These are phyloP conservation scores for Galbula dea DNA, from an alignment of 2,113 vertebrate genomes.

Conservation along the genomic window DNA sequence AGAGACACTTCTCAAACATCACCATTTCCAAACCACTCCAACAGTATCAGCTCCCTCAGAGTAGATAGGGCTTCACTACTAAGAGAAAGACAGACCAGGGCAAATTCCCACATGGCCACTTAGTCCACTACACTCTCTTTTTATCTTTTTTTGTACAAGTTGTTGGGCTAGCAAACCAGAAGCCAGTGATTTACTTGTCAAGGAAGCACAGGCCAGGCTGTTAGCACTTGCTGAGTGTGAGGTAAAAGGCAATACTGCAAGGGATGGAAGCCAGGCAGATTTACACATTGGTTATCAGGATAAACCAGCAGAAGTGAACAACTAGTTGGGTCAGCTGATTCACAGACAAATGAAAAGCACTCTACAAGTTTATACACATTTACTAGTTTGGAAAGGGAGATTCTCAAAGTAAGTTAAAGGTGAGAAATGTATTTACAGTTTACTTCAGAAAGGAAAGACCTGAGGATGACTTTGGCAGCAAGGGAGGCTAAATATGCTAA, in stretches of 20 bases:
- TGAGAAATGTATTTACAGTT: neutral
- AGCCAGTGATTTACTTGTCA: neutral
- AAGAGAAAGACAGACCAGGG: neutral
- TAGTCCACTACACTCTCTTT: neutral
- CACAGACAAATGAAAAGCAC: neutral
- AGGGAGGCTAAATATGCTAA: neutral
- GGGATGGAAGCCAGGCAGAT: neutral
- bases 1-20: neutral
- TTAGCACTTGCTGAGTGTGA: neutral
- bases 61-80: accelerated
- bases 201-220: neutral
- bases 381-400: neutral
- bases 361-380: neutral
- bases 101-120: neutral
- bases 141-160: neutral
- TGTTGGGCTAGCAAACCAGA: neutral
- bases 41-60: neutral
- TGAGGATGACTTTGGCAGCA: neutral
- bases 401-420: neutral
- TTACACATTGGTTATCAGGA: neutral
- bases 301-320: neutral
- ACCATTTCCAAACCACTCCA: neutral
- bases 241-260: neutral
- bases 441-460: neutral
- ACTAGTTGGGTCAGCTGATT: neutral